A percentile compares a stretch with the other conserved stretches of the same genome.
phyloP scores from a whole-genome alignment of 2,113 vertebrate species.

The Nibea coibor region DNA sequence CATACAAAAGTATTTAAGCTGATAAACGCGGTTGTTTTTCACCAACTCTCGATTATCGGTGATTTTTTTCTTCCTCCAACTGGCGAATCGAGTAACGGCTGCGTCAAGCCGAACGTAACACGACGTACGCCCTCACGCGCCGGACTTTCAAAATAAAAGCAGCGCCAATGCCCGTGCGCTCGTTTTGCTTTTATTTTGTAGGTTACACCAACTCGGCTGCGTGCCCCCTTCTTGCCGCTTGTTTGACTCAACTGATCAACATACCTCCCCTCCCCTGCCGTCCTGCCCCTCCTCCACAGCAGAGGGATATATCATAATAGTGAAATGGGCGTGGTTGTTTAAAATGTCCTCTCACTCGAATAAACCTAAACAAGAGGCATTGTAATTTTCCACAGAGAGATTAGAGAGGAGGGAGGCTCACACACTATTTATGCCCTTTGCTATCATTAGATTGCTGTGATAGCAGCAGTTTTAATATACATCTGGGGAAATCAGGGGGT shows the following conservation, averaged over 20 bases:
- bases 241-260: constrained; percentile 4
- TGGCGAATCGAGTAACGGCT: neutral
- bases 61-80: constrained; percentile 15
- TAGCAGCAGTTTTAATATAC: neutral
- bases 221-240: fast-evolving
- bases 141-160: constrained; percentile 36
- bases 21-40: neutral
- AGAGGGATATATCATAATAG: constrained; percentile 18
- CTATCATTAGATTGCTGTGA: neutral
- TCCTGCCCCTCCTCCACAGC: constrained; percentile 25
- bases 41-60: constrained; percentile 6
- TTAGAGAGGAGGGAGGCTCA: neutral
- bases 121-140: neutral
- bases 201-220: fast-evolving
- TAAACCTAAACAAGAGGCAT: neutral
- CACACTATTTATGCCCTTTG: neutral
- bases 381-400: neutral
- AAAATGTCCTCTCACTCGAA: constrained; percentile 33
- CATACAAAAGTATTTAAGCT: neutral
- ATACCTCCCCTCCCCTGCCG: neutral
- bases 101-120: fast-evolving
- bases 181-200: constrained; percentile 26
- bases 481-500: too few relatives aligned
- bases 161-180: fast-evolving
- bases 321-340: constrained; percentile 53